phyloP scores from a whole-genome alignment of 2,113 vertebrate species.

The Anser cygnoides region DNA sequence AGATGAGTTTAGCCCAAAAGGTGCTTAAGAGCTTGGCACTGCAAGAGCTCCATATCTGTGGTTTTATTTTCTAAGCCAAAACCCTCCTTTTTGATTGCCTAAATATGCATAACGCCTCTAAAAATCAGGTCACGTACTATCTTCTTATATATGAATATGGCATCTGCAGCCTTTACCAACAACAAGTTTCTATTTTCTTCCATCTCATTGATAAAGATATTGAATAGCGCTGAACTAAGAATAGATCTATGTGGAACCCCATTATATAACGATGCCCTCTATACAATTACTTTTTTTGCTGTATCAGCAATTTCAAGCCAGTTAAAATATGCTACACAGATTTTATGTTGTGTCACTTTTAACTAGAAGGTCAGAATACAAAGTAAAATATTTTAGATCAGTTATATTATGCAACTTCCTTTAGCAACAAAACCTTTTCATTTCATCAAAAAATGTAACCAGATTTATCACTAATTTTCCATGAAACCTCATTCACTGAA shows the following conservation, averaged over 20 bases:
- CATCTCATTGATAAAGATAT: conserved; percentile 71
- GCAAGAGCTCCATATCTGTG: conserved; percentile 20
- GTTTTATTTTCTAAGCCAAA: conserved; percentile 53
- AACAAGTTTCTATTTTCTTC: conserved; percentile 74
- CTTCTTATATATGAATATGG: conserved; percentile 71
- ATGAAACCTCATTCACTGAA: conserved; percentile 29
- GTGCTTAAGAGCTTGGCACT: conserved; percentile 36
- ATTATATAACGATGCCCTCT: conserved; percentile 63
- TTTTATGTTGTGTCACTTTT: conserved; percentile 47
- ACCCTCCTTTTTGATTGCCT: conserved; percentile 51
- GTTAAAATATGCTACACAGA: conserved; percentile 41
- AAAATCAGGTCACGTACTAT: conserved; percentile 72
- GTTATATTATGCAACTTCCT: background rate
- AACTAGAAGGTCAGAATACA: conserved; percentile 54
- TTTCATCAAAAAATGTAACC: conserved; percentile 33
- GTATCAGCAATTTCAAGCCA: conserved; percentile 33
- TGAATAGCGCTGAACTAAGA: conserved; percentile 67
- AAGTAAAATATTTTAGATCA: conserved; percentile 24
- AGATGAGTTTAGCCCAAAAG: conserved; percentile 15
- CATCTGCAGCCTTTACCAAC: conserved; percentile 71
- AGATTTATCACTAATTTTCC: conserved; percentile 36
- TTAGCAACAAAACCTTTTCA: conserved; percentile 33
- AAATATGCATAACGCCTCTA: conserved; percentile 33
- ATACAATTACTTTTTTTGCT: conserved; percentile 63
- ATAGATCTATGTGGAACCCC: conserved; percentile 69